Evolutionary conservation across 2,888 invertebrate species (phyloP).

Genomic region (Heliconius aoede): DNA sequence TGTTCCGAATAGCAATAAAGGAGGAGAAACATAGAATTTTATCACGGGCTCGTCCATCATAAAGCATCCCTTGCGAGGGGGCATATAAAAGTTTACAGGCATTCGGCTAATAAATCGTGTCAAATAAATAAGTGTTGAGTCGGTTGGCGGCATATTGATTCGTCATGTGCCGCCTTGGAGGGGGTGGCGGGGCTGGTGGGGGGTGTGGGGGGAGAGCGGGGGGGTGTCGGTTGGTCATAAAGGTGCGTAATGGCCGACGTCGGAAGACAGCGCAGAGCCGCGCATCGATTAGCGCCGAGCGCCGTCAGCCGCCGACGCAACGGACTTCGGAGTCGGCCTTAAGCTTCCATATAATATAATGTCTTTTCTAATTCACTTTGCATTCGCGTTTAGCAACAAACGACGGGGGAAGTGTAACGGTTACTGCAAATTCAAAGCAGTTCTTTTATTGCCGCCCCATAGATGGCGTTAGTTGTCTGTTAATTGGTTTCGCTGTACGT

Average conservation of each 20-base stretch:
- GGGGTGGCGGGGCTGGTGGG: slow-evolving; percentile 48
- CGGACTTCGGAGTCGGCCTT: slow-evolving; percentile 47
- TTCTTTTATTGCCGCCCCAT: slow-evolving; percentile 26
- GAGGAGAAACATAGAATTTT: slow-evolving; percentile 76
- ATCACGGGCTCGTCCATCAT: slow-evolving; percentile 78
- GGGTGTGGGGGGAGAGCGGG: slow-evolving; percentile 50
- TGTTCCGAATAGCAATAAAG: slow-evolving; percentile 75
- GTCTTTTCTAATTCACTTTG: slow-evolving; percentile 26
- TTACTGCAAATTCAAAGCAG: slow-evolving; percentile 16
- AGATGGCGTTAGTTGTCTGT: slow-evolving; percentile 57
- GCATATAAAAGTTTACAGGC: slow-evolving; percentile 82
- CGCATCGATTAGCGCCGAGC: slow-evolving; percentile 87
- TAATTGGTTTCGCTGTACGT: background rate
- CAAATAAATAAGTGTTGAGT: slow-evolving; percentile 84
- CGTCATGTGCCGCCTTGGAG: slow-evolving; percentile 82
- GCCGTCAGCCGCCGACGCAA: slow-evolving; percentile 81
- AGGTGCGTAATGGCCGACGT: slow-evolving; percentile 90
- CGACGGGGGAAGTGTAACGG: background rate
- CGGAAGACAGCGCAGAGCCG: slow-evolving; percentile 87
- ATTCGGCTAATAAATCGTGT: slow-evolving; percentile 83
- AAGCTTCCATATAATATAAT: slow-evolving; percentile 19
- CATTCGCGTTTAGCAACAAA: background rate
- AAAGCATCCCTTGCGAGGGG: slow-evolving; percentile 72
- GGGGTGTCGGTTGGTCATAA: slow-evolving; percentile 84
- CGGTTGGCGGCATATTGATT: slow-evolving; percentile 84